These are phyloP conservation scores for Rhingia campestris DNA, from an alignment of 2,888 invertebrate genomes.

Conservation along the genomic window DNA sequence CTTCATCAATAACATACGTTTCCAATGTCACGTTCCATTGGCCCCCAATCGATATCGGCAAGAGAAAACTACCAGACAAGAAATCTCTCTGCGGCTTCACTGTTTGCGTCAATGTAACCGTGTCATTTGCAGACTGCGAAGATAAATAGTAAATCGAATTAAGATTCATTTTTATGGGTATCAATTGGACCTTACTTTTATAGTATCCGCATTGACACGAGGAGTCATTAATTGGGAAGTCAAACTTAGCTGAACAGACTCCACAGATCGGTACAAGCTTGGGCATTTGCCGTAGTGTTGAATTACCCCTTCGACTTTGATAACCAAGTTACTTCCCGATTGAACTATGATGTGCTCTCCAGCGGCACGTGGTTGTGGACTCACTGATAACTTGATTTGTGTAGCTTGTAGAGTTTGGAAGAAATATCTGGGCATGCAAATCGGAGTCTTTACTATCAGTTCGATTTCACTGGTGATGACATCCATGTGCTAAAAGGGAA, in stretches of 20 bases:
- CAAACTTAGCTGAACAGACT: conserved; percentile 88
- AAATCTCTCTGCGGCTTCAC: conserved; percentile 96
- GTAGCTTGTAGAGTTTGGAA: conserved; percentile 94
- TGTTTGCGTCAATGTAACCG: conserved; percentile 88
- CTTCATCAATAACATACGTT: conserved; percentile 92
- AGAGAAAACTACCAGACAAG: conserved; percentile 95
- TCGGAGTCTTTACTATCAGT: conserved; percentile 85
- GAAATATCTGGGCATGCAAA: conserved; percentile 90
- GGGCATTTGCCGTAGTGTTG: conserved; percentile 87
- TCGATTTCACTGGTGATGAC: conserved; percentile 85
- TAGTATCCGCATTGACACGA: conserved; percentile 76
- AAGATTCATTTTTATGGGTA: neutral
- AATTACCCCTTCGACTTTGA: conserved; percentile 97
- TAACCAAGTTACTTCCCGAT: conserved; percentile 92
- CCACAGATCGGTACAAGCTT: conserved; percentile 88
- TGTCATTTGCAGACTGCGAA: conserved; percentile 78
- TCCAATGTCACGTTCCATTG: conserved; percentile 91
- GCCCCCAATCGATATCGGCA: conserved; percentile 85
- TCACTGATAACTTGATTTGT: conserved; percentile 90
- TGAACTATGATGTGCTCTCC: conserved; percentile 93
- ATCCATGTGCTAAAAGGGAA: conserved; percentile 83
- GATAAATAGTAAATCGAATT: neutral
- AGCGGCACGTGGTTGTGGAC: conserved; percentile 90
- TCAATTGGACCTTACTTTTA: conserved; percentile 71
- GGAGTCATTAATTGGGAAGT: conserved; percentile 86